phyloP scores from a whole-genome alignment of 2,797 vertebrate genomes.

The Dromococcyx pavoninus region DNA sequence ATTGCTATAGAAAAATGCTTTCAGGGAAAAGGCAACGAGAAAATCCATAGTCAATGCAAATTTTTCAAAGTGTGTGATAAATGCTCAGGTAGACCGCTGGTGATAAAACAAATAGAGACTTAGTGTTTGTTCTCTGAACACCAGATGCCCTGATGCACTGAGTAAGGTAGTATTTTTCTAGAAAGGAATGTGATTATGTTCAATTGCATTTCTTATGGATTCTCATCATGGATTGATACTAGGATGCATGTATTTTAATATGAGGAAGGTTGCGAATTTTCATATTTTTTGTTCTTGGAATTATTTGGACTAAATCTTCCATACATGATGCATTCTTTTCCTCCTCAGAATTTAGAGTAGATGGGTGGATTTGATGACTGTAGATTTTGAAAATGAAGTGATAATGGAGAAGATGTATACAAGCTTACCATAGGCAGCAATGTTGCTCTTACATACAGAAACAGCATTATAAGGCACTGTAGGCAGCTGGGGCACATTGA shows the following conservation, averaged over 20 bases:
- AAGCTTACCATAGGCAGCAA: neutral
- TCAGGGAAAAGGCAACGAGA: neutral
- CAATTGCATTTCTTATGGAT: neutral
- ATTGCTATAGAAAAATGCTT: neutral
- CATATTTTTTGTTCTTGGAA: neutral
- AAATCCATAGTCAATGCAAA: neutral
- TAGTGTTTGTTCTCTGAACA: neutral
- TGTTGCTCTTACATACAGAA: neutral
- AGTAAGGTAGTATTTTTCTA: neutral
- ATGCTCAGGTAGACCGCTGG: neutral
- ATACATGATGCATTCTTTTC: neutral
- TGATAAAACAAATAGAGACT: neutral
- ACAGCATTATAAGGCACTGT: neutral
- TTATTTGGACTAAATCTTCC: neutral
- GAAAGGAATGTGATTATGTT: neutral
- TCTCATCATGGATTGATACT: neutral
- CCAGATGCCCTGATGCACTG: neutral
- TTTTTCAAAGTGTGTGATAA: neutral
- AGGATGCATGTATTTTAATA: neutral
- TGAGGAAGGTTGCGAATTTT: neutral
- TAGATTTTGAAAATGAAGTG: neutral
- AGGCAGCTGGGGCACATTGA: fast-evolving
- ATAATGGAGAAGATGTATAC: neutral
- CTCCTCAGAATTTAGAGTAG: neutral
- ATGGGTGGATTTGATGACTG: neutral